These are phyloP conservation scores for Gymnopithys bicolor DNA, from an alignment of 2,797 vertebrate genomes.

Conservation along the genomic window DNA sequence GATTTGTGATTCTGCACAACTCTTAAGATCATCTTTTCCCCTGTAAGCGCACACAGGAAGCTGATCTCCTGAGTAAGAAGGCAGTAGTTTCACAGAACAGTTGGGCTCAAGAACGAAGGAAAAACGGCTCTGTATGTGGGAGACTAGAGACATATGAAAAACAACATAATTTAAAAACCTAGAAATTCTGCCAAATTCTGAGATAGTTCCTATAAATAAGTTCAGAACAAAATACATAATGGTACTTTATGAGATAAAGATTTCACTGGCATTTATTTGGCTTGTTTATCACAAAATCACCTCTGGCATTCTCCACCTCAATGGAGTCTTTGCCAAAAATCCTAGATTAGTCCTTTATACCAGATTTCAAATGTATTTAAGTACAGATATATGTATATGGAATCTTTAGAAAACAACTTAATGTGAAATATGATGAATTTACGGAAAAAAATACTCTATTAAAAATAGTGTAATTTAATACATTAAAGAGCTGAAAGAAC, in stretches of 20 bases:
- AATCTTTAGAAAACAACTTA: background rate
- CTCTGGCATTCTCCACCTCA: background rate
- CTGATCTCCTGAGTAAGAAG: slow-evolving; percentile 3
- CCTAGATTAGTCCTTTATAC: background rate
- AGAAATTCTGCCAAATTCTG: slow-evolving; percentile 17
- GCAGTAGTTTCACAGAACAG: slow-evolving; percentile 49
- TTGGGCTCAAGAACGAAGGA: slow-evolving; percentile 9
- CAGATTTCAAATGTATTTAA: background rate
- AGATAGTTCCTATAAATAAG: slow-evolving; percentile 16
- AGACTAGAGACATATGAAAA: slow-evolving; percentile 48
- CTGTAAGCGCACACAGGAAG: background rate
- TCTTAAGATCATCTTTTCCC: background rate
- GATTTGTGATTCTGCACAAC: background rate
- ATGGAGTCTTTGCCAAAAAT: background rate
- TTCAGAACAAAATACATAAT: slow-evolving; percentile 5
- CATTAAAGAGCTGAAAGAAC: background rate
- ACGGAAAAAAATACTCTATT: background rate
- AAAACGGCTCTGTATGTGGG: slow-evolving; percentile 14
- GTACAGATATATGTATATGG: background rate
- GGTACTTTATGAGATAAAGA: background rate
- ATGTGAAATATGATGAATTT: background rate
- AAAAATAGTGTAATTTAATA: background rate
- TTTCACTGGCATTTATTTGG: background rate
- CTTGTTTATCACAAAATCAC: background rate
- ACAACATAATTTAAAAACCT: background rate